Percentiles rank a stretch among this genome's conserved stretches.
phyloP scores from a whole-genome alignment of 2,888 invertebrate genomes.

The Tuta absoluta region DNA sequence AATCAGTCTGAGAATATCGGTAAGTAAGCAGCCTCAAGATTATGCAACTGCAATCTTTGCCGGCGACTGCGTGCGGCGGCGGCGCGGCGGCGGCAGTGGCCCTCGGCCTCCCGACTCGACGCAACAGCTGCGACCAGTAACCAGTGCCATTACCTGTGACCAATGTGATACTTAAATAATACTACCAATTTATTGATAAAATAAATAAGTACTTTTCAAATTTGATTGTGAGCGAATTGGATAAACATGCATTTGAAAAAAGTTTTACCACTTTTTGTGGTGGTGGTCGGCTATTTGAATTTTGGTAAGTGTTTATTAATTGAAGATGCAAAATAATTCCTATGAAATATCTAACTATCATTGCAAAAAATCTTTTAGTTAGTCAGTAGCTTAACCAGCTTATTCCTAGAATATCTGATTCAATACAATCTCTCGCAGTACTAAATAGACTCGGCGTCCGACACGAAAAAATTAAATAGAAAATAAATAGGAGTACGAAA shows the following conservation, averaged over 20 bases:
- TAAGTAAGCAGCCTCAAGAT: constrained; percentile 38
- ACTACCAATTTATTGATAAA: not conserved
- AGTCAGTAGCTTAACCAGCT: too few species aligned
- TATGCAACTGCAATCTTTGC: constrained; percentile 61
- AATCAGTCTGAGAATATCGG: constrained; percentile 3
- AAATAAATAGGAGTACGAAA: too few species aligned
- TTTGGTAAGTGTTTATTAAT: constrained; percentile 44
- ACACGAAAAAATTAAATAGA: too few species aligned
- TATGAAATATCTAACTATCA: too few species aligned
- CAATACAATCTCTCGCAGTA: too few species aligned
- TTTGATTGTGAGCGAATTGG: constrained; percentile 7
- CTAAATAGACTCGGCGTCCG: too few species aligned
- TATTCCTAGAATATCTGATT: too few species aligned
- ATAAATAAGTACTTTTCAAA: not conserved
- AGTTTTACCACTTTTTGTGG: constrained; percentile 33
- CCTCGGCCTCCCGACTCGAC: constrained; percentile 50
- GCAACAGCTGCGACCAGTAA: constrained; percentile 32
- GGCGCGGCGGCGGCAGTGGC: constrained; percentile 56
- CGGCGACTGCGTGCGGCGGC: constrained; percentile 42
- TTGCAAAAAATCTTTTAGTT: too few species aligned
- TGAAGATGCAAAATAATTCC: not conserved
- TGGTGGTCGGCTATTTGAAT: constrained; percentile 47
- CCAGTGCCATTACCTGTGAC: constrained; percentile 43
- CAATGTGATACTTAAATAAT: constrained; percentile 34
- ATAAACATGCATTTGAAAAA: constrained; percentile 30